phyloP scores from a whole-genome alignment of 2,797 vertebrate genomes.

The Tauraco hartlaubi region DNA sequence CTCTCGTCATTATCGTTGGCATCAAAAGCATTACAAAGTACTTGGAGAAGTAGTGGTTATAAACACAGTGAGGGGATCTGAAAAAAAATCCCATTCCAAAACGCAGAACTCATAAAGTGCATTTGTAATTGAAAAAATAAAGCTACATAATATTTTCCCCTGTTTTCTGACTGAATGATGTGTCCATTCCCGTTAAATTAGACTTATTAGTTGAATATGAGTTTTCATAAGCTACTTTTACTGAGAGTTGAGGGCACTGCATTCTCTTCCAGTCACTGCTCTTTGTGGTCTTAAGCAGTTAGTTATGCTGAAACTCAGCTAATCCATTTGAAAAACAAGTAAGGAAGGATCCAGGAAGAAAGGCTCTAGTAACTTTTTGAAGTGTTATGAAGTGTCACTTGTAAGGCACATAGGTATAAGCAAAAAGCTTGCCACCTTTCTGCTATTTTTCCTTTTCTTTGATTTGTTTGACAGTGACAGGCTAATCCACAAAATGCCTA shows the following conservation, averaged over 20 bases:
- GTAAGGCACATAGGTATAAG: background rate
- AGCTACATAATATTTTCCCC: background rate
- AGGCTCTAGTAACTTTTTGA: background rate
- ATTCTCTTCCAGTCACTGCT: constrained; percentile 44
- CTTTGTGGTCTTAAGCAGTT: constrained; percentile 3
- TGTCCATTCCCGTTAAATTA: background rate
- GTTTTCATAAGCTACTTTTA: background rate
- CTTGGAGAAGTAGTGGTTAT: background rate
- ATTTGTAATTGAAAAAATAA: background rate
- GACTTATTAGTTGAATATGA: background rate
- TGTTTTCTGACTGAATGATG: background rate
- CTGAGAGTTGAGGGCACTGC: background rate
- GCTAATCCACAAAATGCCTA: background rate
- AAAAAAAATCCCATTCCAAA: background rate
- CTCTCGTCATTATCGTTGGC: background rate
- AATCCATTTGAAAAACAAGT: constrained; percentile 26
- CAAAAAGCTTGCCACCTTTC: background rate
- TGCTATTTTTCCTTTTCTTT: background rate
- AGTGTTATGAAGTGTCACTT: background rate
- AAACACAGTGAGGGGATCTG: background rate
- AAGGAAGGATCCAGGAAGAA: background rate
- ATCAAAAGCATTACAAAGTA: background rate
- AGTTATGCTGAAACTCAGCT: background rate
- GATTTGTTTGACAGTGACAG: background rate
- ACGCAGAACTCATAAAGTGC: background rate